Evolutionary conservation across 2,888 invertebrate species (phyloP), one percentile per base, ranked within the genome.

Genomic region (Chaetoderma sp.): DNA sequence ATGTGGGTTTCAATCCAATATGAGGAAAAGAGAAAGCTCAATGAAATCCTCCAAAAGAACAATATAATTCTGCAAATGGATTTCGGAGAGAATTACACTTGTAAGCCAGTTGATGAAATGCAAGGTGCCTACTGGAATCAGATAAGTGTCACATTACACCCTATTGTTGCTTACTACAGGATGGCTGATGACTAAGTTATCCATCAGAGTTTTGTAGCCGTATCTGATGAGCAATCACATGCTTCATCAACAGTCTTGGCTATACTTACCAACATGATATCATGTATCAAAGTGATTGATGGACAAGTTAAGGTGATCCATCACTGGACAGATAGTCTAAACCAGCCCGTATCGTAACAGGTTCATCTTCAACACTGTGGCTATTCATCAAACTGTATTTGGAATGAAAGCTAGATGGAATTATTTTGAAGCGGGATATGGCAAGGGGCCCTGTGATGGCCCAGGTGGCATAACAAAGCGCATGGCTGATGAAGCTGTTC

Each of bases 11-110:
- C n/a, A n/a, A n/a, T n/a, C n/a, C n/a, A n/a, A n/a, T n/a, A n/a
- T n/a, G n/a, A n/a, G n/a, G n/a, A n/a, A n/a, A n/a, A n/a, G n/a
- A n/a, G n/a, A 56, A 42, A 60, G 2, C 33, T 68, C 23, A 68
- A 65, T 33, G 60, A 62, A 32, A 69, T 59, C 25, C 62, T 70
- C 0, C 44, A 44, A 21, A 36, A 45, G 6, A 30, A 56, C 16
- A 49, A 69, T 45, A 28, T 66, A 18, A 45, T 69, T n/a, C 39
- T 71, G 1, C 71, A 71, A 32, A 66, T 71, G 69, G 69, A 71
- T 47, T 70, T 71, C 36, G 63, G 61, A 1, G 71, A 71, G 47
- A 71, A 70, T 32, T 61, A 61, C 49, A 33, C 58, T 2, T 70
- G 64, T 57, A 27, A 45, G 18, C 23, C 47, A 1, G 30, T 56